These are phyloP conservation scores for Tragelaphus eurycerus DNA, from an alignment of 2,797 vertebrate species.

Conservation along the genomic window DNA sequence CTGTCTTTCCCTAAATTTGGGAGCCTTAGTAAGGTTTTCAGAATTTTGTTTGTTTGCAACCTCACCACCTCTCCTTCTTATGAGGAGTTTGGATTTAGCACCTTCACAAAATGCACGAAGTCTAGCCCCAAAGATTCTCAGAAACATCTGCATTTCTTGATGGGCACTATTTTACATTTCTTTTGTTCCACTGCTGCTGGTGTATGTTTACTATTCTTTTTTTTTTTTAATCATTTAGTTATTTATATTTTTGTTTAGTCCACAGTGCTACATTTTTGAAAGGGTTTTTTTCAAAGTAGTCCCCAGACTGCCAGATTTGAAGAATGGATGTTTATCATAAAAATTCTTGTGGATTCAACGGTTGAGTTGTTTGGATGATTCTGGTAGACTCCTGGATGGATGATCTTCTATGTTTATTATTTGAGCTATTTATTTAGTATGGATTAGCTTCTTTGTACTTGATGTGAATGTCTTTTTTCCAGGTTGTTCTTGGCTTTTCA, in stretches of 20 bases:
- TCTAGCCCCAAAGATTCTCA: neutral
- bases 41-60: neutral
- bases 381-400: neutral
- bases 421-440: neutral
- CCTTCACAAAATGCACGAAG: neutral
- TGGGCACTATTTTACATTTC: neutral
- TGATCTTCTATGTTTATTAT: neutral
- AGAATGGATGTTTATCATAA: neutral
- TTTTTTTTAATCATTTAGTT: neutral
- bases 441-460: conserved; percentile 17
- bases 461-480: neutral
- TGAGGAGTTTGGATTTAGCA: neutral
- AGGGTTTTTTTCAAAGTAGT: neutral
- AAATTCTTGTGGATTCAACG: neutral
- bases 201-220: neutral
- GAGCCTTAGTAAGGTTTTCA: neutral
- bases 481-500: conserved; percentile 37
- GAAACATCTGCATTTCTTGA: neutral
- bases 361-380: conserved; percentile 36
- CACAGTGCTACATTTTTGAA: neutral
- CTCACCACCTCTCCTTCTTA: neutral
- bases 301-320: neutral
- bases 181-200: neutral
- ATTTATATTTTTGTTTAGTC: conserved; percentile 18
- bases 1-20: neutral